Base-by-base conservation (phyloP, 2,113 vertebrate species). In the Takifugu flavidus region DNA sequence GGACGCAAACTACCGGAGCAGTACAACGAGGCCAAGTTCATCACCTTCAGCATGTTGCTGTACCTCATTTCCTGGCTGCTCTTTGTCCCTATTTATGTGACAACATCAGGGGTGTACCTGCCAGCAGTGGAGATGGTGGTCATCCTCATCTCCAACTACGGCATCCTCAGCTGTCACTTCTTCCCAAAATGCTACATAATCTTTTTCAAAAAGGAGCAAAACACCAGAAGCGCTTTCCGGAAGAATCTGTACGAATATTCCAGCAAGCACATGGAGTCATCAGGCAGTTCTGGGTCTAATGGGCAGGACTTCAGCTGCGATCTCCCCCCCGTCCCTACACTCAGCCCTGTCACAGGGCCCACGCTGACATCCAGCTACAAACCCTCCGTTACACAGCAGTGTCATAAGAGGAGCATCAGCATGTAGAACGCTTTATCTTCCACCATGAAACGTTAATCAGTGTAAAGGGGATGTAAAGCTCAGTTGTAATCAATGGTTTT, bases 21-120 rank as follows among this genome's bases (percentile, higher is more conserved):
- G 69, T 96, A 96, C 83, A 96, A 95, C 0, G 93, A 98, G 72
- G 91, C 94, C 1, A 95, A 93, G 84, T 95, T 95, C 82, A 94
- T 95, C 74, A 96, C 94, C 4, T 96, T 96, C 53, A 90, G 95
- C 60, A 95, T 95, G 95, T 74, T 98, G 5, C 91, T 95, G 67
- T 96, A 94, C 74, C 94, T 96, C 53, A 94, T 95, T 72, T 92
- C 93, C 0, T 96, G 94, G 94, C 66, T 93, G 26, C 91, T 92
- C 1, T 96, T 98, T 67, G 88, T 96, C 39, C 95, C 94, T 0
- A 74, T 94, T 29, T 92, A 94, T 0, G 83, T 90, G 25, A 94
- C 90, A 29, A 95, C 94, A 0, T 87, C 88, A 46, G 93, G 95
- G 25, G 91, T 91, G 53, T 94, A 95, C 64, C 78, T 94, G 51